Percentiles rank a stretch among this genome's conserved stretches.
Conservation (phyloP, 2,113 vertebrate genomes). For the Dermatemys mawii region DNA sequence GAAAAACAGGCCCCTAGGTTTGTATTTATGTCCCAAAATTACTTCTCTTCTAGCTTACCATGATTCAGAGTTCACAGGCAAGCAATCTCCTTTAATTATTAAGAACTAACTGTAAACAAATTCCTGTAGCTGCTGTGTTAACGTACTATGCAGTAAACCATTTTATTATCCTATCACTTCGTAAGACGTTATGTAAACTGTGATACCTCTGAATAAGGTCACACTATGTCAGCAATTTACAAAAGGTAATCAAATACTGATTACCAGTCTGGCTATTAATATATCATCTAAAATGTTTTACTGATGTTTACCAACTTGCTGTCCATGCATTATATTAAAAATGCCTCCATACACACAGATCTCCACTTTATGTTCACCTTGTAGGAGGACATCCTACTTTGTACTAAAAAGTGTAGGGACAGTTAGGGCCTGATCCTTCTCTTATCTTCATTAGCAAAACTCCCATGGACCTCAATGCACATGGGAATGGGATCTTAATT, state of each 20-base stretch:
- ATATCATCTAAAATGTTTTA: neutral
- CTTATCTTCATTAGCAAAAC: neutral
- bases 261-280: neutral
- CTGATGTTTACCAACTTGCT: neutral
- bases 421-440: neutral
- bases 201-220: neutral
- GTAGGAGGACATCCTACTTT: neutral
- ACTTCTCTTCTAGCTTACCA: neutral
- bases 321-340: neutral
- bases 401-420: neutral
- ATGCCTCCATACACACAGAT: neutral
- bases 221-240: neutral
- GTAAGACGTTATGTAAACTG: neutral
- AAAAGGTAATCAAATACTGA: conserved; percentile 6
- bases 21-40: neutral
- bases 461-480: neutral
- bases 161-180: neutral
- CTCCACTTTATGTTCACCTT: neutral
- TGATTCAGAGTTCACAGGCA: neutral
- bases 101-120: neutral
- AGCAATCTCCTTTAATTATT: neutral
- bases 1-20: neutral
- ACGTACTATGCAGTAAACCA: neutral
- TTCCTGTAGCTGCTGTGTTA: neutral
- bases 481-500: neutral